Base-by-base conservation (phyloP, 2,113 vertebrate genomes). In the Stigmatopora nigra region DNA sequence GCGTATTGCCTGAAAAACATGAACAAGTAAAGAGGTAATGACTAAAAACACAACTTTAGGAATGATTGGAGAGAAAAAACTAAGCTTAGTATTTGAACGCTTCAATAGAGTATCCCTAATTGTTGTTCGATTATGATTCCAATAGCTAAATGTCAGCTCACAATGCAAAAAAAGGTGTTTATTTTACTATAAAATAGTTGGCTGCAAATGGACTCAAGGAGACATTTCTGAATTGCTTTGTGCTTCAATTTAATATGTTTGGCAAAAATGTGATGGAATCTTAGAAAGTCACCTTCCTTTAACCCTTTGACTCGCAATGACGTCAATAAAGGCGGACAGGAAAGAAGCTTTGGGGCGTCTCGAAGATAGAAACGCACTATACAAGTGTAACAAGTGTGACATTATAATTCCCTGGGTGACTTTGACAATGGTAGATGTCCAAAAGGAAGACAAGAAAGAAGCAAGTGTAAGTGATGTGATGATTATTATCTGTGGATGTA, bases 1-100 rank as follows among this genome's bases (percentile, higher is more conserved):
- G 2, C 12, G 52, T 67, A 44, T 19, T 22, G 12, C 15, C 31
- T 56, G 31, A 48, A 31, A 13, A 64, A 35, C 57, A 77, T 38
- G 38, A 60, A 61, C 38, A 41, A 41, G 38, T 41, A 41, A 1
- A 41, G 4, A 41, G 38, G 38, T 8, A 41, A 41, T 41, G 38
- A 41, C 9, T 31, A 31, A 9, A 36, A 59, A 36, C 35, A 8
- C 11, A 49, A 20, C 46, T 25, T 12, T 57, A 7, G 20, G 17
- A 4, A 5, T 46, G 38, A 38, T n/a, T 60, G 44, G 52, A 56
- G 58, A 14, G 56, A 25, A 1, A 12, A 9, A 25, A 20, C 14
- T 1, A 19, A 17, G 14, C 3, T 57, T 61, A 1, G 14, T 3
- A 49, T 61, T 0, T 19, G 38, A 46, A 12, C 20, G 52, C 22